Percentiles rank a stretch among this genome's conserved stretches.
Evolutionary conservation across 1,140 invertebrate species (phyloP).

Genomic region (Protaetia brevitarsis): DNA sequence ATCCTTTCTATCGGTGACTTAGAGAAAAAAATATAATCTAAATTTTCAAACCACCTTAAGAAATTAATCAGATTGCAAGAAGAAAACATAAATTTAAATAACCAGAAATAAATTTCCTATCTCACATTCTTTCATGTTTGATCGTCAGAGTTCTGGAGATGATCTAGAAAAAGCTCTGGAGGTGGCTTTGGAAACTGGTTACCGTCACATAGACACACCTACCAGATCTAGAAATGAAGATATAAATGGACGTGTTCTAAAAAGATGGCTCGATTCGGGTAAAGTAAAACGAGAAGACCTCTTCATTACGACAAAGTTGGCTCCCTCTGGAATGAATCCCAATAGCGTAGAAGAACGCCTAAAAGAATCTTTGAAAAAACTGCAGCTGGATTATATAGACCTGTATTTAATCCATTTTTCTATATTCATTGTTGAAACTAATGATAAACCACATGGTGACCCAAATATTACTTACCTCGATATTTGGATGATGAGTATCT

Average conservation of each 20-base stretch:
- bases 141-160: slow-evolving; percentile 44
- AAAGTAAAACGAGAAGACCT: slow-evolving; percentile 67
- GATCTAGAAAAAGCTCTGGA: slow-evolving; percentile 67
- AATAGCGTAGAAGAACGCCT: slow-evolving; percentile 33
- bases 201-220: slow-evolving; percentile 69
- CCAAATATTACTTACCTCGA: not conserved
- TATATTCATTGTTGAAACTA: slow-evolving; percentile 40
- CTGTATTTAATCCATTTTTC: slow-evolving; percentile 68
- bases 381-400: slow-evolving; percentile 66
- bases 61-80: too few relatives aligned
- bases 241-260: slow-evolving; percentile 70
- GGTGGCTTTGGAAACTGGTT: slow-evolving; percentile 61
- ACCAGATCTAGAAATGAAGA: slow-evolving; percentile 75
- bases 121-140: not conserved
- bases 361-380: slow-evolving; percentile 29
- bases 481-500: not conserved
- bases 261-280: slow-evolving; percentile 68
- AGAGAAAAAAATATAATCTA: too few relatives aligned
- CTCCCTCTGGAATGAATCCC: slow-evolving; percentile 51
- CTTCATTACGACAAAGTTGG: slow-evolving; percentile 78
- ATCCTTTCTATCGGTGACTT: too few relatives aligned
- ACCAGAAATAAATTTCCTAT: not conserved
- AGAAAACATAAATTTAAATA: too few relatives aligned
- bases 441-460: not conserved
- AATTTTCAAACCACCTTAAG: too few relatives aligned